Percentiles rank a stretch among this genome's conserved stretches.
These are phyloP conservation scores for Channallabes apus DNA, from an alignment of 2,797 vertebrate species.

Conservation along the genomic window DNA sequence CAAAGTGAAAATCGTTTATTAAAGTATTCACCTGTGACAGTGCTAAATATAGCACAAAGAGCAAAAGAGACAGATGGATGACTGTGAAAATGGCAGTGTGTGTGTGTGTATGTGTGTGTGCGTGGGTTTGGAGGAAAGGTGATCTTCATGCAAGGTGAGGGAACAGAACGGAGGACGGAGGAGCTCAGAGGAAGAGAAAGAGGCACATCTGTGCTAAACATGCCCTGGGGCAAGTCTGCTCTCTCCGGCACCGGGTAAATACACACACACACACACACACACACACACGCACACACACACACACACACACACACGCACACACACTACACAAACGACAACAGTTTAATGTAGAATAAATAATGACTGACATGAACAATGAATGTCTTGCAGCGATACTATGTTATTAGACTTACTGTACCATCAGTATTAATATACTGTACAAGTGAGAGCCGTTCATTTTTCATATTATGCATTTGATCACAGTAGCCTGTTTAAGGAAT, in stretches of 20 bases:
- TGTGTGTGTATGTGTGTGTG: constrained; percentile 45
- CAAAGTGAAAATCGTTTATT: constrained; percentile 25
- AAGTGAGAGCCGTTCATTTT: not conserved
- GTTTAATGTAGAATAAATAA: constrained; percentile 29
- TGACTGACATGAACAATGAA: not conserved
- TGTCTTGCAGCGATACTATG: not conserved
- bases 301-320: no score
- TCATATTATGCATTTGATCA: not conserved
- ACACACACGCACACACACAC: no score
- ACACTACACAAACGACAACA: not conserved
- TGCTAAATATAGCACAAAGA: constrained; percentile 48
- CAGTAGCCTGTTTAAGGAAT: not conserved
- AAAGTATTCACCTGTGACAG: constrained; percentile 35
- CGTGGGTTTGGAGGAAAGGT: constrained; percentile 57
- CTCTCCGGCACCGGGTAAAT: constrained; percentile 45
- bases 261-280: constrained; percentile 44
- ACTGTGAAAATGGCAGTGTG: constrained; percentile 48
- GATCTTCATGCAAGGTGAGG: constrained; percentile 52
- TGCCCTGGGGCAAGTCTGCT: constrained; percentile 61
- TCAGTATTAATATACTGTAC: not conserved
- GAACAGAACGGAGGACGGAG: constrained; percentile 37
- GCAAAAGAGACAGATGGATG: constrained; percentile 48
- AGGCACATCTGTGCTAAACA: constrained; percentile 63
- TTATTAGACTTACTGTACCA: not conserved
- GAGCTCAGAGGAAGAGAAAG: constrained; percentile 41